phyloP scores from a whole-genome alignment of 2,797 vertebrate genomes.

The Cheirogaleus major region DNA sequence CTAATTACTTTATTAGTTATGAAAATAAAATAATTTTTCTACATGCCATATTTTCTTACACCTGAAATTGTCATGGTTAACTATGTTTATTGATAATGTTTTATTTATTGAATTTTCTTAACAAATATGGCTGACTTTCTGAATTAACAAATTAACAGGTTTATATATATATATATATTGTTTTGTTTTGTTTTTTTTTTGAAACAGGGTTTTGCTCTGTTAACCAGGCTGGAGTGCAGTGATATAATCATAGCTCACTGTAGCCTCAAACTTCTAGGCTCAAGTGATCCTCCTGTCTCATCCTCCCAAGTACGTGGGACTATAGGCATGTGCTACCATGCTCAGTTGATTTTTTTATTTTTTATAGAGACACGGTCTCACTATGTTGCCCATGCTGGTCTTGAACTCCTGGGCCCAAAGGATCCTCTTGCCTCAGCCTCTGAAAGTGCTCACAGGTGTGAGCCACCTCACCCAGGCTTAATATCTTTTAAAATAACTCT shows the following conservation, averaged over 20 bases:
- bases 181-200: neutral
- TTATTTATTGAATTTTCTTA: slow-evolving; percentile 51
- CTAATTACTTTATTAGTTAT: neutral
- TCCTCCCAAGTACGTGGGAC: neutral
- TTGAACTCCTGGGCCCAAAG: neutral
- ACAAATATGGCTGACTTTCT: slow-evolving; percentile 10
- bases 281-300: neutral
- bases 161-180: neutral
- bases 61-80: neutral
- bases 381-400: neutral
- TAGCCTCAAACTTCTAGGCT: neutral
- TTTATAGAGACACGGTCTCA: neutral
- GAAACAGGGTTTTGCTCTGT: neutral
- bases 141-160: neutral
- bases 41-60: neutral
- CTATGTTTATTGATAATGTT: neutral
- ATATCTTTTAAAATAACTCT: neutral
- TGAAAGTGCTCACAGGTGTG: neutral
- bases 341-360: neutral
- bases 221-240: too few species aligned
- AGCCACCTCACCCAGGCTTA: neutral
- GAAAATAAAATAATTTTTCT: slow-evolving; percentile 13
- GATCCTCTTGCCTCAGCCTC: neutral
- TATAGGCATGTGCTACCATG: neutral
- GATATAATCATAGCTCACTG: neutral